These are phyloP conservation scores for Geodia barretti DNA, from an alignment of 37 sponge, comb jelly and placozoan genomes.

Conservation along the genomic window DNA sequence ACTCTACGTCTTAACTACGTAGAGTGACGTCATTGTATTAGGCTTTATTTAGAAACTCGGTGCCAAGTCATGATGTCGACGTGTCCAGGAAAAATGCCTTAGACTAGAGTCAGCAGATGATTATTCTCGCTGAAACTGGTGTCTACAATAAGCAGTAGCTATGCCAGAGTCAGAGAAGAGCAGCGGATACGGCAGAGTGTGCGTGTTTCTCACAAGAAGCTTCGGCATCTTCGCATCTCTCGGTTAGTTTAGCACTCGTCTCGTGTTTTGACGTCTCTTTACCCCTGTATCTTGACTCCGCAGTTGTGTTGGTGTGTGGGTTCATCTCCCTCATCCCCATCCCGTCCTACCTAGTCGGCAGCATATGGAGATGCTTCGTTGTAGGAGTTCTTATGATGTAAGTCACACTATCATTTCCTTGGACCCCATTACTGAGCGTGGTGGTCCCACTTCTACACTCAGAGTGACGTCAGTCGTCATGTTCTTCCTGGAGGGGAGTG, in stretches of 20 bases:
- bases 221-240: conserved; percentile 51
- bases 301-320: conserved; percentile 73
- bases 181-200: conserved; percentile 34
- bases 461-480: conserved; percentile 59
- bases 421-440: not conserved
- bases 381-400: conserved; percentile 71
- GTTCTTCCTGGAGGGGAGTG: conserved; percentile 71
- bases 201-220: conserved; percentile 55
- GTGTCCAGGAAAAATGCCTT: not conserved
- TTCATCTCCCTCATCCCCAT: conserved; percentile 61
- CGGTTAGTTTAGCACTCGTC: conserved; percentile 29
- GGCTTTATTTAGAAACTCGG: not conserved
- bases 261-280: too few relatives aligned
- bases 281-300: not conserved
- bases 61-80: not conserved
- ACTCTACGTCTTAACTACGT: not conserved
- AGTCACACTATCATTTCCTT: conserved; percentile 4
- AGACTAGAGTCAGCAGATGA: too few relatives aligned
- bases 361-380: conserved; percentile 41
- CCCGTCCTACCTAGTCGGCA: conserved; percentile 7
- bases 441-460: not conserved
- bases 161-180: not conserved
- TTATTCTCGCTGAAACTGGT: too few relatives aligned
- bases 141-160: not conserved
- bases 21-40: not conserved